Evolutionary conservation across 37 sponge, comb jelly and placozoan genomes (phyloP).

Genomic region (Ephydatia muelleri): DNA sequence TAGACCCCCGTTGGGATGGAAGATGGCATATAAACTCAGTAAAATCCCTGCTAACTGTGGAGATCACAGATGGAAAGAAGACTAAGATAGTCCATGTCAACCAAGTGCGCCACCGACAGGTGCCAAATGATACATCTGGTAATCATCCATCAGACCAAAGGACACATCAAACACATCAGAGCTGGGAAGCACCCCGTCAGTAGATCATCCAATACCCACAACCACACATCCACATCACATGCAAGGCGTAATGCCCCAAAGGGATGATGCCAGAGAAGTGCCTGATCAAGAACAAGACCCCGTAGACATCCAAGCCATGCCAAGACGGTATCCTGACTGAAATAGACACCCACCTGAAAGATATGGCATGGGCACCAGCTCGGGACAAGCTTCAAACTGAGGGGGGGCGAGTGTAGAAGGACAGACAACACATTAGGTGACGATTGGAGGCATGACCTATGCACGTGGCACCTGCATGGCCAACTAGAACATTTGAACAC

Average conservation of each 20-base stretch:
- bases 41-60: slow-evolving; percentile 18
- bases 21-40: slow-evolving; percentile 39
- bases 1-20: slow-evolving; percentile 71
- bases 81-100: slow-evolving; percentile 34
- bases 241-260: background rate
- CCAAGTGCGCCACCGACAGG: slow-evolving; percentile 9
- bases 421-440: background rate
- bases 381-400: background rate
- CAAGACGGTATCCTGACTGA: background rate
- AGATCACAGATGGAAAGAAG: slow-evolving; percentile 37
- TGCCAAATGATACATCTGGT: background rate
- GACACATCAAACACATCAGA: background rate
- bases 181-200: background rate
- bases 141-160: background rate
- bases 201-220: background rate
- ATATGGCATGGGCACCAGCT: background rate
- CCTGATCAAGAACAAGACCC: background rate
- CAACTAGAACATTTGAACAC: background rate
- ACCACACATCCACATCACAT: background rate
- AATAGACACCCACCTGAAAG: background rate
- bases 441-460: background rate
- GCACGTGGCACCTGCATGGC: background rate
- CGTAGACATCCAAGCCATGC: background rate
- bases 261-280: background rate
- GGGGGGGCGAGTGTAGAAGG: background rate